These are phyloP conservation scores for Crioceris asparagi DNA, from an alignment of 2,888 invertebrate genomes.

Conservation along the genomic window DNA sequence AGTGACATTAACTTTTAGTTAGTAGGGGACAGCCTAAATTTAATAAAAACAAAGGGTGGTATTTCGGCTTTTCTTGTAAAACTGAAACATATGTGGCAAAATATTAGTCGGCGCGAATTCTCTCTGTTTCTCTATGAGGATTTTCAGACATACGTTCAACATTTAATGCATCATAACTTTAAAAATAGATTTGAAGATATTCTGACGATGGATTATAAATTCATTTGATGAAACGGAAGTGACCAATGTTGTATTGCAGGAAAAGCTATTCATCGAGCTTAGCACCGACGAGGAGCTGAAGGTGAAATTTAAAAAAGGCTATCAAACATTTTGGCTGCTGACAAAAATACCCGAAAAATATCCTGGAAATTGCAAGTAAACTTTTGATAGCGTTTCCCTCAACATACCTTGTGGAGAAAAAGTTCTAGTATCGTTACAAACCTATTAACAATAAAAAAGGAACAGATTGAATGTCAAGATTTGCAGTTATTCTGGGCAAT, in stretches of 20 bases:
- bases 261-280: not conserved
- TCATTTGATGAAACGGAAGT: conserved; percentile 2
- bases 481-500: not conserved
- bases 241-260: not conserved
- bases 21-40: no score
- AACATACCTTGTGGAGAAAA: conserved; percentile 3
- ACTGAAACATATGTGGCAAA: no score
- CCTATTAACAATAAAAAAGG: no score
- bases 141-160: no score
- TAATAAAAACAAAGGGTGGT: no score
- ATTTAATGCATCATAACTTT: not conserved
- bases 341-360: conserved; percentile 3
- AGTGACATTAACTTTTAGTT: no score
- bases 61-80: no score
- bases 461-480: not conserved
- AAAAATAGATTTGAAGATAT: not conserved
- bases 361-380: conserved; percentile 5
- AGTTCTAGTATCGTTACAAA: not conserved
- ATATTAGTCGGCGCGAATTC: no score
- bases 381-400: not conserved
- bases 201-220: conserved; percentile 1
- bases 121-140: no score
- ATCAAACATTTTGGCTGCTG: conserved; percentile 1
- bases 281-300: not conserved
- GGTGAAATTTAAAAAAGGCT: conserved; percentile 2